These are phyloP conservation scores for Etheostoma perlongum DNA, from an alignment of 2,797 vertebrate genomes.

Conservation along the genomic window DNA sequence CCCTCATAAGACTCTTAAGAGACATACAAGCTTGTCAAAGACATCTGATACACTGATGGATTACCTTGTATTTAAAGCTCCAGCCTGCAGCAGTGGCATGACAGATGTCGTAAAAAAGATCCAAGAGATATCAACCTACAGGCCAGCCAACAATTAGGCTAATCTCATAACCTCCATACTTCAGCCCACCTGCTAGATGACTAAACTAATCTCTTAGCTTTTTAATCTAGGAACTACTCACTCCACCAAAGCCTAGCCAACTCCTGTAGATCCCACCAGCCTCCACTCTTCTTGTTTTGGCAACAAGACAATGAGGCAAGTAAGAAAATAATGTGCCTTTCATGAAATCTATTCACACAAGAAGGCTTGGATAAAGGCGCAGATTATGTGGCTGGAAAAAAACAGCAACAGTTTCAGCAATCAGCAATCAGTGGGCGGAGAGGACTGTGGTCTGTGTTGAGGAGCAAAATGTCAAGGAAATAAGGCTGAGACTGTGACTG, in stretches of 20 bases:
- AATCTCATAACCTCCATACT: conserved; percentile 53
- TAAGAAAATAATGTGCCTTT: conserved; percentile 69
- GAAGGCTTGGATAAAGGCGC: conserved; percentile 57
- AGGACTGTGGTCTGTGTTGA: conserved; percentile 15
- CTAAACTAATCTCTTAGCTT: conserved; percentile 38
- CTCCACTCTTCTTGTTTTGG: conserved; percentile 26
- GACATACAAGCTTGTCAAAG: conserved; percentile 47
- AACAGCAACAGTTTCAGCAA: conserved; percentile 50
- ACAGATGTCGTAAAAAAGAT: conserved; percentile 41
- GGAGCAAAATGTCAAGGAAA: conserved; percentile 46
- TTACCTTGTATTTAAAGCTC: conserved; percentile 42
- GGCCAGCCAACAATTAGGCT: conserved; percentile 35
- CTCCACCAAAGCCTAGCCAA: conserved; percentile 27
- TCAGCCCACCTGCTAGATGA: conserved; percentile 49
- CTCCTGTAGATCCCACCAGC: conserved; percentile 15
- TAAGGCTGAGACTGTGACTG: conserved; percentile 25
- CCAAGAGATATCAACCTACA: conserved; percentile 50
- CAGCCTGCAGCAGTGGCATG: conserved; percentile 37
- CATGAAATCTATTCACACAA: conserved; percentile 51
- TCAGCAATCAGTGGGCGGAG: conserved; percentile 42
- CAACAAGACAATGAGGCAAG: conserved; percentile 51
- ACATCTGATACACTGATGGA: conserved; percentile 40
- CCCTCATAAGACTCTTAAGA: conserved; percentile 32
- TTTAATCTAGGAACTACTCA: conserved; percentile 21
- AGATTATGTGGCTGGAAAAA: conserved; percentile 63